Evolutionary conservation across 2,113 vertebrate genomes (phyloP), one percentile per base, ranked within the genome.

Genomic region (Chunga burmeisteri): DNA sequence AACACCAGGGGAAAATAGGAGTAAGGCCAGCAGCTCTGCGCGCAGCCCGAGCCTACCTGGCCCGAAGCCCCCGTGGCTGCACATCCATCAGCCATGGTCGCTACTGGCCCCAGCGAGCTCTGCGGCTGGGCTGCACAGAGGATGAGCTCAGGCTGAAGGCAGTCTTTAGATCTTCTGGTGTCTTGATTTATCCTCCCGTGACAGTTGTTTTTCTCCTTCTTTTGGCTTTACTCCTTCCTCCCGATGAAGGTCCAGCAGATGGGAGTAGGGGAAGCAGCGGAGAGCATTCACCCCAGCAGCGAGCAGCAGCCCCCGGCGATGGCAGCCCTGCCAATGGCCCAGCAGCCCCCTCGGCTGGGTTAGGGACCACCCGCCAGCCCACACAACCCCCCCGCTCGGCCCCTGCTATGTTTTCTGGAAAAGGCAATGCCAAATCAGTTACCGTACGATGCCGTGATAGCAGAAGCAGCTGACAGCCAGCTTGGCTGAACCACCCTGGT

Each of bases 381-480:
- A 12, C 32, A 13, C n/a, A 46, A 10, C 1, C 23, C 5, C 53
- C 19, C 11, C n/a, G n/a, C 34, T 27, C 4, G 0, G 22, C 32
- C 47, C 40, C 46, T 25, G 18, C 10, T 3, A 0, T 10, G 23
- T 12, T 14, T 20, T 46, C 50, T 65, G 55, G 70, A 49, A 11
- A 17, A 26, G 44, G 38, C 50, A 50, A 15, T 27, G 9, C 2
- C 42, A 34, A 9, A 23, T 9, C 63, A 25, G 16, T 34, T 32
- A 7, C 5, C 0, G 2, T 20, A 16, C 26, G 10, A 11, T 0
- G 19, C 25, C 1, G 2, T 34, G 34, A 18, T 8, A 19, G 27
- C 38, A 29, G 36, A 12, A 61, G 77, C 34, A 10, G 40, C 38
- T 42, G 47, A 13, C 20, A 32, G 3, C 34, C 53, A 44, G 10